These are phyloP conservation scores for Synergus gifuensis DNA, from an alignment of 2,888 invertebrate species.

Conservation along the genomic window DNA sequence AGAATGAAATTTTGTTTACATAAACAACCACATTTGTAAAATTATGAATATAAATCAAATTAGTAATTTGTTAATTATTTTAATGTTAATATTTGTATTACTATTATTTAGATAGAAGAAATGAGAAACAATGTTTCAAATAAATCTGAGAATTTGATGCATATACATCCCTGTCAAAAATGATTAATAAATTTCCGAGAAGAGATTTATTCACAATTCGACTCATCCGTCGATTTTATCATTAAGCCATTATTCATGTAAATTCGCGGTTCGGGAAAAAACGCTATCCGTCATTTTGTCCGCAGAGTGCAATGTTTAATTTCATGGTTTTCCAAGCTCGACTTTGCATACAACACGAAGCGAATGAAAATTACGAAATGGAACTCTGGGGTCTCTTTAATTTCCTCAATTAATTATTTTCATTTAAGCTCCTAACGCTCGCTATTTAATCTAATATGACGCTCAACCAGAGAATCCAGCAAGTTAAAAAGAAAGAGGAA, in stretches of 20 bases:
- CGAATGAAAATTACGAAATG: constrained; percentile 28
- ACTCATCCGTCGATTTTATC: constrained; percentile 35
- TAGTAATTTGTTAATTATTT: too few relatives aligned
- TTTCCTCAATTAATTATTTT: constrained; percentile 38
- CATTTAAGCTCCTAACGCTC: constrained; percentile 37
- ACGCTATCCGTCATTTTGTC: constrained; percentile 15
- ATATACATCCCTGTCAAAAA: not conserved
- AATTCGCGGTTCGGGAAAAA: constrained; percentile 11
- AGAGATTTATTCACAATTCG: constrained; percentile 30
- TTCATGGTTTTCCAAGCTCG: constrained; percentile 37
- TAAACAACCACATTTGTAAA: too few relatives aligned
- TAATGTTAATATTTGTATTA: not conserved
- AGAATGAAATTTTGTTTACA: too few relatives aligned
- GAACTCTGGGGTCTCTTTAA: constrained; percentile 40
- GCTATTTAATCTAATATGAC: constrained; percentile 31
- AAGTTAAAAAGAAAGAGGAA: not conserved
- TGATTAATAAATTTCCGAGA: constrained; percentile 16
- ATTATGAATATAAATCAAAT: too few relatives aligned
- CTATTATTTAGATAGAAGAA: not conserved
- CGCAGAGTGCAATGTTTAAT: constrained; percentile 37
- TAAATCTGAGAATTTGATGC: not conserved
- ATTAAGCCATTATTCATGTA: constrained; percentile 26
- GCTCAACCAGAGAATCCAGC: not conserved
- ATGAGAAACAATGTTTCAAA: not conserved
- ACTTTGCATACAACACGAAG: constrained; percentile 27